Evolutionary conservation across 2,113 vertebrate species (phyloP).

Genomic region (Carollia perspicillata): DNA sequence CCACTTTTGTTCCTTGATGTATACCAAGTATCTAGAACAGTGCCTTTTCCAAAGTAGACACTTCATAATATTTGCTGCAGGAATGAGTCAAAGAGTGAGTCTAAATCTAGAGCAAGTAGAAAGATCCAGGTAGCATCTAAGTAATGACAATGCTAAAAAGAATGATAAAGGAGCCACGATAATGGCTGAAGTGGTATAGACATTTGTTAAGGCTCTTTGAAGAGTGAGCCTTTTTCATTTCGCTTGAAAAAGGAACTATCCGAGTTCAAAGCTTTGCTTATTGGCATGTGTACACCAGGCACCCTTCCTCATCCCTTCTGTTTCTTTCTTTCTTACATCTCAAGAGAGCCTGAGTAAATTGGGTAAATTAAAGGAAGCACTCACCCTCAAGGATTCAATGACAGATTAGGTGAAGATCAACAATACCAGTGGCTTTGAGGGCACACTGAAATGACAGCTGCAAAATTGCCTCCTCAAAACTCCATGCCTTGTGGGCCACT

Average conservation of each 20-base stretch:
- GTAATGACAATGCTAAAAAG: background rate
- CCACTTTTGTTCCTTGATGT: background rate
- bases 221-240: background rate
- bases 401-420: background rate
- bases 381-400: background rate
- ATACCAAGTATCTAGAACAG: background rate
- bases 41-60: background rate
- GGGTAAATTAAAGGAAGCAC: background rate
- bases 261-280: background rate
- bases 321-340: background rate
- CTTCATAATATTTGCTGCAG: background rate
- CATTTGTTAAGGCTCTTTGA: background rate
- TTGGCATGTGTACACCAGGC: background rate
- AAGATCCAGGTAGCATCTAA: background rate
- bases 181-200: background rate
- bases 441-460: background rate
- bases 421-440: background rate
- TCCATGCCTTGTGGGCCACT: background rate
- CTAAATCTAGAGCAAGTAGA: background rate
- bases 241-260: background rate
- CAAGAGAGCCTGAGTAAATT: background rate
- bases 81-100: background rate
- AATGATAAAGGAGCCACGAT: background rate
- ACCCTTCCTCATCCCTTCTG: rapidly evolving
- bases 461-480: background rate